phyloP scores from a whole-genome alignment of 2,888 invertebrate genomes.

The Catocala sponsa region DNA sequence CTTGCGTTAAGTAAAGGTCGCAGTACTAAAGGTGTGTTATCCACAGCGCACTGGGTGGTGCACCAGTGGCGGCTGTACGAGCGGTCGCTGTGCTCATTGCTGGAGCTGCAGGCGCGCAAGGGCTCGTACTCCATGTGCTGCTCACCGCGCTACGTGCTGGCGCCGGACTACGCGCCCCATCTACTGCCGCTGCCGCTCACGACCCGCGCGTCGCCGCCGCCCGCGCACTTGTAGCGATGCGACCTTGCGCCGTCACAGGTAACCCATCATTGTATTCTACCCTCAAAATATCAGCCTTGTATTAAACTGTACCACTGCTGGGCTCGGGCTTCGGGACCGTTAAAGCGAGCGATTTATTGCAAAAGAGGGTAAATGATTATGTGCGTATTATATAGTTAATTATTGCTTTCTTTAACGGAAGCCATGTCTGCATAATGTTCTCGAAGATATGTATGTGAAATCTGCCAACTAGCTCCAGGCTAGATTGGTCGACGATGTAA shows the following conservation, averaged over 20 bases:
- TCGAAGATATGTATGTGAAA: no score
- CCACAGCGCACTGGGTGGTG: constrained; percentile 79
- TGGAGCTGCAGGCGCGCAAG: constrained; percentile 80
- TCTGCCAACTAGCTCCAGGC: no score
- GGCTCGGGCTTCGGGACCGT: no score
- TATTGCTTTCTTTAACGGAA: no score
- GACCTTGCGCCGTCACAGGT: constrained; percentile 75
- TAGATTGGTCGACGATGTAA: no score
- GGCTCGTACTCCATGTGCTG: constrained; percentile 77
- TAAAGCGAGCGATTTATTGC: no score
- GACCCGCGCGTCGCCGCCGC: constrained; percentile 78
- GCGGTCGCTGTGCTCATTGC: constrained; percentile 79
- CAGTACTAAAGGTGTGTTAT: neutral
- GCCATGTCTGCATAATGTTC: no score
- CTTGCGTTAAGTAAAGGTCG: no score
- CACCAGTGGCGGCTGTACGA: constrained; percentile 84
- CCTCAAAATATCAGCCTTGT: no score
- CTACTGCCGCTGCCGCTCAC: constrained; percentile 77
- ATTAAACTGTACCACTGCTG: no score
- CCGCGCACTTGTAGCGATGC: constrained; percentile 85
- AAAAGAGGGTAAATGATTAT: no score
- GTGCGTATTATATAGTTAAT: no score
- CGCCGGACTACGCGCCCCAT: constrained; percentile 77
- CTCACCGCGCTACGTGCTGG: constrained; percentile 78
- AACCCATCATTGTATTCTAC: constrained; percentile 10